Percentiles rank a stretch among this genome's conserved stretches.
phyloP scores from a whole-genome alignment of 2,888 invertebrate species.

The Chrysolina haemoptera region DNA sequence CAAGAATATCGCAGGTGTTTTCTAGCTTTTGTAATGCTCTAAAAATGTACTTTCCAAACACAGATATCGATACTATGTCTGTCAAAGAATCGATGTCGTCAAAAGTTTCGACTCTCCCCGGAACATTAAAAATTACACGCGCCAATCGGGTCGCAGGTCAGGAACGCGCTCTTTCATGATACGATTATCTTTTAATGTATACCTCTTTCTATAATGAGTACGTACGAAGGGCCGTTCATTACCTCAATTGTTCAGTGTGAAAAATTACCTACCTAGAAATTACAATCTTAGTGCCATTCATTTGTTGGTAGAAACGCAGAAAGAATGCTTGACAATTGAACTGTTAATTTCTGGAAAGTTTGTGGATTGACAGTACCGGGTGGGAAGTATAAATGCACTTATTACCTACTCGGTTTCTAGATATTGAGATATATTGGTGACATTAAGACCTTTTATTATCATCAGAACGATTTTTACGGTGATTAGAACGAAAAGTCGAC shows the following conservation, averaged over 20 bases:
- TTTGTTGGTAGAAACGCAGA: neutral
- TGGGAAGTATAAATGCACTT: too few species aligned
- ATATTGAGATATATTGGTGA: too few species aligned
- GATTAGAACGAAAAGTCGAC: too few species aligned
- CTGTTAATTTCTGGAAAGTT: neutral
- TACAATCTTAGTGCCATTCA: neutral
- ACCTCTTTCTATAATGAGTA: constrained; percentile 22
- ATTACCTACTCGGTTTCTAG: too few species aligned
- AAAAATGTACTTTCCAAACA: constrained; percentile 36
- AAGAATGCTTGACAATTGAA: neutral
- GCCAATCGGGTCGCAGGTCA: constrained; percentile 48
- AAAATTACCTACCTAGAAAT: constrained; percentile 9
- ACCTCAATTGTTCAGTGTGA: constrained; percentile 3
- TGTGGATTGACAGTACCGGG: too few species aligned
- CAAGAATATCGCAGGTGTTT: too few species aligned
- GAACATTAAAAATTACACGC: constrained; percentile 31
- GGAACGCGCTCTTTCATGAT: constrained; percentile 56
- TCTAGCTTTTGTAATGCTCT: too few species aligned
- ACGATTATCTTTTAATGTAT: constrained; percentile 49
- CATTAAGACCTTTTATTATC: too few species aligned
- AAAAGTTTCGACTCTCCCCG: constrained; percentile 9
- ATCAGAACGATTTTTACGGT: too few species aligned
- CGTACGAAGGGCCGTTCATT: constrained; percentile 10
- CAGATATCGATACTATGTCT: neutral
- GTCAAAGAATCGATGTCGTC: neutral